Evolutionary conservation across 1,140 invertebrate genomes (phyloP).

Genomic region (Drosophila littoralis): DNA sequence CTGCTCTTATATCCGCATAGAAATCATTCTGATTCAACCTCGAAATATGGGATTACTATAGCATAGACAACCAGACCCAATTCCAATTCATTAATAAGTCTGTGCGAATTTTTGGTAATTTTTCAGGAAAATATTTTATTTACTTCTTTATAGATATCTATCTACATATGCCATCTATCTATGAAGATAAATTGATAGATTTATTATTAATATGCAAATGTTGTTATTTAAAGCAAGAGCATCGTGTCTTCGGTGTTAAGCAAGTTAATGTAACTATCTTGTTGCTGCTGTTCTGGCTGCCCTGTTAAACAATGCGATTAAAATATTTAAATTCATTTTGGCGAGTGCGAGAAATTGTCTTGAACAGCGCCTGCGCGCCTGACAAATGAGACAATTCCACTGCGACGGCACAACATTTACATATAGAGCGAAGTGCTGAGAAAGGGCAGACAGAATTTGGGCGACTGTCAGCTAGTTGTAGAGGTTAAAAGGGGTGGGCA

Average conservation of each 20-base stretch:
- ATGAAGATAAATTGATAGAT: too few relatives aligned
- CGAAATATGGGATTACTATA: too few relatives aligned
- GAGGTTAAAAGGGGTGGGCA: conserved; percentile 16
- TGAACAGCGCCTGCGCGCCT: conserved; percentile 68
- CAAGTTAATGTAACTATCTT: conserved; percentile 21
- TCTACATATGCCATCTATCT: too few relatives aligned
- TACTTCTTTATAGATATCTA: too few relatives aligned
- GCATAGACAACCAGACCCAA: too few relatives aligned
- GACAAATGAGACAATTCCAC: conserved; percentile 76
- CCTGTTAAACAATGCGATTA: conserved; percentile 68
- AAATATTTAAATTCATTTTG: conserved; percentile 77
- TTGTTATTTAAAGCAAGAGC: not conserved
- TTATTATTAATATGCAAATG: too few relatives aligned
- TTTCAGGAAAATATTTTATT: too few relatives aligned
- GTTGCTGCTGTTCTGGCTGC: conserved; percentile 24
- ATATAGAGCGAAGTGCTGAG: conserved; percentile 44
- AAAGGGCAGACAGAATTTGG: not conserved
- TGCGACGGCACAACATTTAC: conserved; percentile 54
- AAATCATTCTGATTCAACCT: too few relatives aligned
- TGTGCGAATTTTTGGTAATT: too few relatives aligned
- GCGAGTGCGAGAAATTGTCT: conserved; percentile 62
- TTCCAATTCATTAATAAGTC: too few relatives aligned
- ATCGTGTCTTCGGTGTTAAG: conserved; percentile 13
- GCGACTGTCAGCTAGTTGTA: not conserved
- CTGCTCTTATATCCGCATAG: too few relatives aligned